Conservation (phyloP, 2,888 invertebrate species). For the Cantharis nigra region DNA sequence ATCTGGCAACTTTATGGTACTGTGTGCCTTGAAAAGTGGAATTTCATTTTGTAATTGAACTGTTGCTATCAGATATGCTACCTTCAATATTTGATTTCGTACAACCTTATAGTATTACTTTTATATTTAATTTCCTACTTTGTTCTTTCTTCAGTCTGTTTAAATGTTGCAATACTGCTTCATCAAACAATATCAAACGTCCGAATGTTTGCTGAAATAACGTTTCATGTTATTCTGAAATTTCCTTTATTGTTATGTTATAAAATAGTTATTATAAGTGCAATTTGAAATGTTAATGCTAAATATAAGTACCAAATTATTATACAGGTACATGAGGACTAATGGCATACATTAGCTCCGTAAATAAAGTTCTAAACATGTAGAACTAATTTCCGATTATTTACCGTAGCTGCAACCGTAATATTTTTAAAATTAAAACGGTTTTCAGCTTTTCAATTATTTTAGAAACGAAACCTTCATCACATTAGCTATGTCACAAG, state of each 20-base stretch:
- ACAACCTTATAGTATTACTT: not conserved
- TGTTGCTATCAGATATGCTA: not conserved
- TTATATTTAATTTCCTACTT: not conserved
- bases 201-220: not conserved
- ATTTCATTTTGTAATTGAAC: not conserved
- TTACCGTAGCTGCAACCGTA: not conserved
- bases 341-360: not conserved
- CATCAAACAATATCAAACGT: not conserved
- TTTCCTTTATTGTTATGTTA: not conserved
- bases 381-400: not conserved
- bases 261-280: not conserved
- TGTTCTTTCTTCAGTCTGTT: too few relatives aligned
- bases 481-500: conserved; percentile 34
- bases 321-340: not conserved
- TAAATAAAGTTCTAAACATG: not conserved
- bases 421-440: not conserved
- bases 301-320: not conserved
- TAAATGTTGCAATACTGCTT: not conserved
- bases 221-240: not conserved
- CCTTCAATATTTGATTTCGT: not conserved
- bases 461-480: conserved; percentile 32
- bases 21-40: not conserved
- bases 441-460: conserved; percentile 32
- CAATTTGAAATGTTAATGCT: not conserved
- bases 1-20: not conserved